Evolutionary conservation across 2,888 invertebrate genomes (phyloP).

Genomic region (Hylaea fasciaria): DNA sequence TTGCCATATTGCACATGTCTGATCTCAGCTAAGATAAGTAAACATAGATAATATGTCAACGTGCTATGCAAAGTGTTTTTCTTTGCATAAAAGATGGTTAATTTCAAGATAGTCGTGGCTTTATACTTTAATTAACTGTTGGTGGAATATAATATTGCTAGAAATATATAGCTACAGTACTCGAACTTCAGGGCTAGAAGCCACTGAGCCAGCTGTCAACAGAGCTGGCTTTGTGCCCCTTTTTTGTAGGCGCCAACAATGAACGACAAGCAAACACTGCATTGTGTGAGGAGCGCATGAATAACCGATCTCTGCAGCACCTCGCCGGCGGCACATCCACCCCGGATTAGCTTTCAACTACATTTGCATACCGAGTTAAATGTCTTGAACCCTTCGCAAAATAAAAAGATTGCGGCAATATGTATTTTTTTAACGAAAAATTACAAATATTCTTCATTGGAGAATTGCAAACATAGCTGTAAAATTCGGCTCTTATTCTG

Average conservation of each 20-base stretch:
- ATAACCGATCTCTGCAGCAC: constrained; percentile 69
- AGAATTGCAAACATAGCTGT: too few relatives aligned
- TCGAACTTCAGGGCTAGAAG: constrained; percentile 1
- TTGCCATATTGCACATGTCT: constrained; percentile 25
- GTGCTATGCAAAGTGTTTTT: constrained; percentile 27
- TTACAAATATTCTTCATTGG: constrained; percentile 37
- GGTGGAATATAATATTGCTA: constrained; percentile 1
- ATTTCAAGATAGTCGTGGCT: constrained; percentile 17
- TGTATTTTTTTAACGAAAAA: too few relatives aligned
- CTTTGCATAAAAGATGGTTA: constrained; percentile 27
- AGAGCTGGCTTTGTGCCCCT: constrained; percentile 64
- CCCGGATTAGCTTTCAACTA: constrained; percentile 67
- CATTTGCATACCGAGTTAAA: constrained; percentile 73
- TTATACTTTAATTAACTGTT: neutral
- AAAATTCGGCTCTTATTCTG: constrained; percentile 39
- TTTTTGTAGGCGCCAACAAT: constrained; percentile 49
- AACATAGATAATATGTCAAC: constrained; percentile 32
- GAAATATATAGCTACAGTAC: constrained; percentile 5
- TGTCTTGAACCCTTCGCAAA: constrained; percentile 46
- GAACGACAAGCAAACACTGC: constrained; percentile 79
- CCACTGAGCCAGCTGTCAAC: constrained; percentile 68
- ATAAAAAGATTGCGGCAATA: too few relatives aligned
- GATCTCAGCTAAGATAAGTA: constrained; percentile 26
- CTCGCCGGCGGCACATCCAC: constrained; percentile 66
- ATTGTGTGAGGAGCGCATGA: constrained; percentile 74